Percentiles rank a stretch among this genome's conserved stretches.
Evolutionary conservation across 2,888 invertebrate genomes (phyloP).

Genomic region (Cephus sareptanus): DNA sequence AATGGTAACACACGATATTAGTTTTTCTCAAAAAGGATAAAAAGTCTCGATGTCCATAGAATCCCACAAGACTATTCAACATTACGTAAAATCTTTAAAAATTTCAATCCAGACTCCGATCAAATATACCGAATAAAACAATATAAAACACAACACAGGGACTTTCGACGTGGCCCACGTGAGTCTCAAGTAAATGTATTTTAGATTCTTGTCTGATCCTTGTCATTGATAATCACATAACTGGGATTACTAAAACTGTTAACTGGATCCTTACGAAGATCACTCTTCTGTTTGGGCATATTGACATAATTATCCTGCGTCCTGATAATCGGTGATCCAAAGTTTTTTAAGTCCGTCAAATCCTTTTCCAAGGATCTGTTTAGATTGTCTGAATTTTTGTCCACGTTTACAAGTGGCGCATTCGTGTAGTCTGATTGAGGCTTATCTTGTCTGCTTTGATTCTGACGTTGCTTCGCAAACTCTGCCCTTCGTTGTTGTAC

Average conservation of each 20-base stretch:
- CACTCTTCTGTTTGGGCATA: constrained; percentile 68
- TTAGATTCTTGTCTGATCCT: constrained; percentile 13
- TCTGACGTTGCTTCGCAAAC: constrained; percentile 50
- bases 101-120: neutral
- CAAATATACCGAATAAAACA: constrained; percentile 1
- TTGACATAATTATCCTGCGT: constrained; percentile 69
- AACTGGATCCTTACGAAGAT: constrained; percentile 49
- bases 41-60: neutral
- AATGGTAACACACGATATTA: neutral
- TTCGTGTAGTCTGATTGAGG: constrained; percentile 50
- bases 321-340: constrained; percentile 50
- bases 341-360: constrained; percentile 32
- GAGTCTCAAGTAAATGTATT: neutral
- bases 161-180: neutral
- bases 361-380: constrained; percentile 8
- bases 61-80: neutral
- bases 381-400: neutral
- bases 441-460: constrained; percentile 28
- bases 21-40: neutral
- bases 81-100: neutral
- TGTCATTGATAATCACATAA: constrained; percentile 53
- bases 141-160: neutral
- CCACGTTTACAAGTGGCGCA: constrained; percentile 28
- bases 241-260: constrained; percentile 63
- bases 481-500: constrained; percentile 57